Evolutionary conservation across 2,113 vertebrate species (phyloP).

Genomic region (Boulengeromyrus knoepffleri): DNA sequence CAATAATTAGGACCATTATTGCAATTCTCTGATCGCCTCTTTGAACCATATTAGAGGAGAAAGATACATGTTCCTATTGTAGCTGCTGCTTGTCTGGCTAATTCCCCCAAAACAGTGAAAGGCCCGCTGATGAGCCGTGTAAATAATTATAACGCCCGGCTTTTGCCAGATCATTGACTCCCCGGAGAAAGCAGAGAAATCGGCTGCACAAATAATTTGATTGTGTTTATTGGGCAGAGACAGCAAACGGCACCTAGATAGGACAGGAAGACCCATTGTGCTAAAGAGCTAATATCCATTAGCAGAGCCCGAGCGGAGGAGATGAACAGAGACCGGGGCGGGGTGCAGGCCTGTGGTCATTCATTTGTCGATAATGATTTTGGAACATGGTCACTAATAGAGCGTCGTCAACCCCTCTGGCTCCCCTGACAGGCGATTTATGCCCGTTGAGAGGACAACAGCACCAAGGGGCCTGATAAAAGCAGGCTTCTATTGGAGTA

Average conservation of each 20-base stretch:
- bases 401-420: constrained; percentile 70
- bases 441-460: constrained; percentile 74
- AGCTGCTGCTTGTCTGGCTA: background rate
- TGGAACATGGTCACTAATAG: constrained; percentile 76
- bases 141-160: background rate
- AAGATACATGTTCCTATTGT: background rate
- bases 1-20: constrained; percentile 3
- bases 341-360: constrained; percentile 68
- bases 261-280: background rate
- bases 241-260: background rate
- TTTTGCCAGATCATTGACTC: background rate
- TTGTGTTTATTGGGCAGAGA: background rate
- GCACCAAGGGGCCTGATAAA: constrained; percentile 80
- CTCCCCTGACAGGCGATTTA: constrained; percentile 74
- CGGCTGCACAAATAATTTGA: background rate
- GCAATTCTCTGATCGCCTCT: background rate
- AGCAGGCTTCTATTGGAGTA: constrained; percentile 77
- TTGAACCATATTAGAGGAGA: background rate
- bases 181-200: background rate
- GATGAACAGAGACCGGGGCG: constrained; percentile 43
- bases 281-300: constrained; percentile 7
- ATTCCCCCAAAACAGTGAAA: background rate
- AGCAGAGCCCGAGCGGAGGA: background rate
- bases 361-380: constrained; percentile 91
- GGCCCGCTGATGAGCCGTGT: background rate